Base-by-base conservation (phyloP, 2,888 invertebrate genomes). In the Drosophila pseudotalamancana region DNA sequence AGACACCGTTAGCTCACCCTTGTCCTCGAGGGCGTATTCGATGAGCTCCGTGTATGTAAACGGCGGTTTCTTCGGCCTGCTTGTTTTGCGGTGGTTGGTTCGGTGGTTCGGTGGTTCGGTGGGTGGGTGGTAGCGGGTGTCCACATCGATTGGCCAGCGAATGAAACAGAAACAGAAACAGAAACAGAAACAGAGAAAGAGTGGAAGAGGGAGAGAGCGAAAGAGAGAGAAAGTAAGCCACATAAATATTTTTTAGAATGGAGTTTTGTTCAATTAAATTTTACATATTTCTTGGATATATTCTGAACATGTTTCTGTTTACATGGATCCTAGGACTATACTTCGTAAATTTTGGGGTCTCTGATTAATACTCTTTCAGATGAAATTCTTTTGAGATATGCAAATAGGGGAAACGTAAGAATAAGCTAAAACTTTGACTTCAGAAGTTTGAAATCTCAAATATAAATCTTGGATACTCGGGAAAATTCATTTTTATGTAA, bases 41-140 rank as follows among this genome's bases (percentile, higher is more conserved):
- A 97, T 97, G 79, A 97, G 93, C 91, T 97, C 97, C 1, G 97
- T 97, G 88, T 97, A 97, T 0, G 97, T 97, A 89, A 96, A 97
- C 0, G 97, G 96, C 16, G 97, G 97, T 88, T 97, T 97, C 89
- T 94, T 95, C 48, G 93, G 93, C 64, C 93, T 94, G 73, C 74
- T 81, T 67, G 77, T 83, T 70, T 82, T 85, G 88, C 83, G 88
- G 88, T 88, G 82, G 81, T 84, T 74, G 76, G 65, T 60, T 59
- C 35, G 51, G 40, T 49, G 39, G 42, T 53, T 23, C 9, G 37
- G 50, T 53, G 40, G 51, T 29, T 42, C 50, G 18, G 48, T 23
- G 56, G 70, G 66, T 55, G 48, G 39, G 16, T 40, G 45, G 40
- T 29, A 12, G 57, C 49, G 49, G 42, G 39, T 43, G 65, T 40